These are phyloP conservation scores for Musca vetustissima DNA, from an alignment of 1,140 invertebrate genomes.

Conservation along the genomic window DNA sequence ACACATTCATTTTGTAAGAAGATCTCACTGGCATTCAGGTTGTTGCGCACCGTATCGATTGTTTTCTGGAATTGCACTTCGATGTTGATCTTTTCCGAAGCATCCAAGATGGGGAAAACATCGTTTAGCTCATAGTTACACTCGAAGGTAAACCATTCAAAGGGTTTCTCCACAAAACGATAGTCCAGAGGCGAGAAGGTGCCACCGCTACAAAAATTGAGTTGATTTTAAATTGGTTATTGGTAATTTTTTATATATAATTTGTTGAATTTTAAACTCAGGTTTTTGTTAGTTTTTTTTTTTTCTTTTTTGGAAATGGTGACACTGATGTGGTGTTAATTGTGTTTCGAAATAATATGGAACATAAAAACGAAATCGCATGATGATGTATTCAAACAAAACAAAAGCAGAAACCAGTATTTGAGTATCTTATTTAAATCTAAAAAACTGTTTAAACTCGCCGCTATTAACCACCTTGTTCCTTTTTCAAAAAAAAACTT, in stretches of 20 bases:
- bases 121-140: constrained; percentile 49
- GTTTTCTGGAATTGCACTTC: constrained; percentile 50
- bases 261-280: too few species aligned
- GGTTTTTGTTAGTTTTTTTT: neutral
- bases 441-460: too few species aligned
- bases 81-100: constrained; percentile 45
- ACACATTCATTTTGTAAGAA: constrained; percentile 47
- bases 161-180: constrained; percentile 48
- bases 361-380: too few species aligned
- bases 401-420: too few species aligned
- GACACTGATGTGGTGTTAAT: too few species aligned
- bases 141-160: constrained; percentile 50
- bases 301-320: neutral
- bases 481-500: too few species aligned
- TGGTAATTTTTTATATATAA: too few species aligned
- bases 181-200: constrained; percentile 44
- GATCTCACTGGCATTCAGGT: constrained; percentile 45
- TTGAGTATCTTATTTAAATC: too few species aligned
- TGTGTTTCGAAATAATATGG: too few species aligned
- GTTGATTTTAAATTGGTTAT: neutral
- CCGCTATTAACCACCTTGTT: too few species aligned
- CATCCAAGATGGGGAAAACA: constrained; percentile 43
- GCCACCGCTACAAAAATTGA: constrained; percentile 37
- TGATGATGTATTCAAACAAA: too few species aligned
- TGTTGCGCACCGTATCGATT: constrained; percentile 41